Evolutionary conservation across 1,140 invertebrate species (phyloP), one percentile per base, ranked within the genome.

Genomic region (Frieseomelitta varia): DNA sequence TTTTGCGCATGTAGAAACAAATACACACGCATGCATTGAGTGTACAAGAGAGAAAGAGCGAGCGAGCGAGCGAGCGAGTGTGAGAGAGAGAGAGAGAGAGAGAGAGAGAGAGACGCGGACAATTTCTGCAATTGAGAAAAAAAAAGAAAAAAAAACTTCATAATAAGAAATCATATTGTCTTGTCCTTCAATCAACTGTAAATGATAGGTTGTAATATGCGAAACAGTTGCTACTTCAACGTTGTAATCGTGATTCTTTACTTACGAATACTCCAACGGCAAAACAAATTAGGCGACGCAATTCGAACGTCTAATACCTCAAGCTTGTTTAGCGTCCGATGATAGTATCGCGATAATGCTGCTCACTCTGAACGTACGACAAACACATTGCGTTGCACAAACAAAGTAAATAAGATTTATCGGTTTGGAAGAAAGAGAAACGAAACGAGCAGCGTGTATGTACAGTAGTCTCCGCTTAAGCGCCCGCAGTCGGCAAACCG

Each of bases 1-100:
- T 72, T 82, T 84, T 81, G 74, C 51, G 65, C 39, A 80, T 74
- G 53, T 88, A 84, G 67, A 69, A 51, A 47, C 76, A 76, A 67
- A 63, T 65, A 47, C 30, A 27, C 21, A 51, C 27, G 71, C n/a
- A 72, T 2, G 78, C 58, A 58, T 73, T 27, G 75, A 61, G 47
- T 27, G 10, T 24, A 30, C 11, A 10, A 1, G 30, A 68, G 11
- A 27, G n/a, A 61, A 24, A n/a, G 58, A n/a, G 24, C 2, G 63
- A 30, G n/a, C 0, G 61, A 27, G 58, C 0, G 11, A n/a, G 61
- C 6, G 61, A 27, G n/a, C 4, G 61, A 1, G n/a, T n/a, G n/a
- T n/a, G 63, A 67, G 27, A 19, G 15, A 27, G 1, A 27, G 27
- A 1, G 63, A 30, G 14, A 0, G n/a, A 65, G 14, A 0, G 14